Evolutionary conservation across 2,797 vertebrate genomes (phyloP).

Genomic region (Pteronotus mesoamericanus): DNA sequence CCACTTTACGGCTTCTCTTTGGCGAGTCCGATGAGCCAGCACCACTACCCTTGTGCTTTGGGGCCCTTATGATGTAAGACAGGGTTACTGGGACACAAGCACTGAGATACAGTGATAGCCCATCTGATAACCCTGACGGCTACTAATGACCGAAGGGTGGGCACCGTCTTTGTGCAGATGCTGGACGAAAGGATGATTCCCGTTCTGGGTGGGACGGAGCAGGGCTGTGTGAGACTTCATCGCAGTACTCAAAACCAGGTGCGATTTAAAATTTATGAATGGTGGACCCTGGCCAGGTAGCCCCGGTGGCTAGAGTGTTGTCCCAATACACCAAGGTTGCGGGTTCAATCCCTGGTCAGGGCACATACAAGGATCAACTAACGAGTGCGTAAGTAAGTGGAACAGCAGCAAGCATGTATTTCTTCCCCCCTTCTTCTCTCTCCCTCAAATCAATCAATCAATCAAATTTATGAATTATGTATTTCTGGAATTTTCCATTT

Average conservation of each 20-base stretch:
- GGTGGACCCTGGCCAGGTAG: neutral
- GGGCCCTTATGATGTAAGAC: neutral
- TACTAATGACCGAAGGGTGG: neutral
- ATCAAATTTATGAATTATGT: too few species aligned
- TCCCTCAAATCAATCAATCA: too few species aligned
- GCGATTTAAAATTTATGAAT: neutral
- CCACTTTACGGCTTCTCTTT: neutral
- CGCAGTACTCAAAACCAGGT: neutral
- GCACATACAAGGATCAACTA: neutral
- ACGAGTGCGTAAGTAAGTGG: neutral
- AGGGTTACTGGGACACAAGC: neutral
- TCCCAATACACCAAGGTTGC: neutral
- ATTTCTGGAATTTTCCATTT: neutral
- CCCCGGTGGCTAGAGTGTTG: neutral
- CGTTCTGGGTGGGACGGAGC: neutral
- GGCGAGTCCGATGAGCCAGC: neutral
- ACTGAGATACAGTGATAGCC: neutral
- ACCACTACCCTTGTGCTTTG: neutral
- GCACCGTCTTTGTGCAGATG: neutral
- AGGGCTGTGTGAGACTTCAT: neutral
- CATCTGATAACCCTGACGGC: neutral
- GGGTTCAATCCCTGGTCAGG: neutral
- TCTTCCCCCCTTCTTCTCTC: neutral
- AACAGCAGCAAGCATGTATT: neutral
- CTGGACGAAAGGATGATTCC: neutral